These are phyloP conservation scores for Neodiprion virginianus DNA, from an alignment of 1,140 invertebrate genomes.

Conservation along the genomic window DNA sequence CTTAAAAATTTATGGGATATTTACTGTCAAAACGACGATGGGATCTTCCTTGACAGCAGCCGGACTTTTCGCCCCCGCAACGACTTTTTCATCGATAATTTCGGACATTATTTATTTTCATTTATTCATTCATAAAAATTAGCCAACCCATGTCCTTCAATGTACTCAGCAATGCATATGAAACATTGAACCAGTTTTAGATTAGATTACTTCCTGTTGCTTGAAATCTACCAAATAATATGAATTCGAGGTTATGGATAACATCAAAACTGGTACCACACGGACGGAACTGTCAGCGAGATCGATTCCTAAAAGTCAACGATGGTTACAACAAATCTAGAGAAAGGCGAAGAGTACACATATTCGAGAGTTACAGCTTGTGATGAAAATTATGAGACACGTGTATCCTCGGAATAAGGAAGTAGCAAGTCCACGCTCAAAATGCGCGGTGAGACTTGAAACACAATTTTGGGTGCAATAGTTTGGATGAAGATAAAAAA, in stretches of 20 bases:
- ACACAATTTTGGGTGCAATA: no score
- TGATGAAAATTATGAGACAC: background rate
- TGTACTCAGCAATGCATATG: background rate
- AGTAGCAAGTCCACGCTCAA: background rate
- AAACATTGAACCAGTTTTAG: background rate
- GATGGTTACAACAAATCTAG: no score
- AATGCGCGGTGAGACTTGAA: no score
- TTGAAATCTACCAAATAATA: background rate
- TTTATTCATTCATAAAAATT: background rate
- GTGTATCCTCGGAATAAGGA: slow-evolving; percentile 5
- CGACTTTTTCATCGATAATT: slow-evolving; percentile 59
- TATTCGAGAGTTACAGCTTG: no score
- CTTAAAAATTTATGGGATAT: slow-evolving; percentile 10
- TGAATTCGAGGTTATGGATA: background rate
- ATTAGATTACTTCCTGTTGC: background rate
- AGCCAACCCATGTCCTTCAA: background rate
- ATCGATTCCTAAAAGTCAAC: background rate
- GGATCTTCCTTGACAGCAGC: slow-evolving; percentile 57
- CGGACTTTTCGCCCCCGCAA: slow-evolving; percentile 54
- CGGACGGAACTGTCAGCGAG: slow-evolving; percentile 1
- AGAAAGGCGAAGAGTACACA: no score
- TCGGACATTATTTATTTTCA: slow-evolving; percentile 47
- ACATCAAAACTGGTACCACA: background rate
- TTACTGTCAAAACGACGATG: slow-evolving; percentile 55
- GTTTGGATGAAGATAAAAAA: no score